phyloP scores from a whole-genome alignment of 2,113 vertebrate species.

The Paramisgurnus dabryanus region DNA sequence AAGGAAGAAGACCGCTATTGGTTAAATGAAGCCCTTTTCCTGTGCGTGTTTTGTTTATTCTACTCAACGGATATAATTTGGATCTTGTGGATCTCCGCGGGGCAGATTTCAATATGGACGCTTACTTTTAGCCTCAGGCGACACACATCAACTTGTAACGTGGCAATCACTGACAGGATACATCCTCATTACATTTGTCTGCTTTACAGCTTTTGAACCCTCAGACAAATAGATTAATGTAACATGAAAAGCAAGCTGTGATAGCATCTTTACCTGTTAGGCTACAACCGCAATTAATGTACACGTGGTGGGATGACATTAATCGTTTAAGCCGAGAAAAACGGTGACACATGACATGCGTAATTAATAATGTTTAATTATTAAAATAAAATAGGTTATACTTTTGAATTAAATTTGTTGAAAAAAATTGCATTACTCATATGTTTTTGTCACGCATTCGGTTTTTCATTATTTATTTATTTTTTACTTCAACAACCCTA shows the following conservation, averaged over 20 bases:
- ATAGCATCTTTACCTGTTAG: not conserved
- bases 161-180: conserved; percentile 70
- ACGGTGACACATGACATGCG: not conserved
- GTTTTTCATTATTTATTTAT: not conserved
- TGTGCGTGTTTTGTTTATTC: not conserved
- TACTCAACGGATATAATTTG: not conserved
- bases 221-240: conserved; percentile 48
- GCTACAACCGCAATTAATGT: not conserved
- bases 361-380: not conserved
- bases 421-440: not conserved
- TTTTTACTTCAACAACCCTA: not conserved
- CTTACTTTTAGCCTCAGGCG: conserved; percentile 52
- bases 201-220: conserved; percentile 51
- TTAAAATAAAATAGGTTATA: no score
- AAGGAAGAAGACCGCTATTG: not conserved
- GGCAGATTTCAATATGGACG: conserved; percentile 27
- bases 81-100: conserved; percentile 18
- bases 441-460: not conserved
- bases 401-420: no score
- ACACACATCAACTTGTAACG: conserved; percentile 72
- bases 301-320: not conserved
- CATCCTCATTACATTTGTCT: conserved; percentile 66
- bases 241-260: conserved; percentile 1
- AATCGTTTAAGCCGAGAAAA: not conserved
- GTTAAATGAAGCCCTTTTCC: conserved; percentile 15